Base-by-base conservation (phyloP, 2,797 vertebrate species). In the Eurystomus glaucurus region DNA sequence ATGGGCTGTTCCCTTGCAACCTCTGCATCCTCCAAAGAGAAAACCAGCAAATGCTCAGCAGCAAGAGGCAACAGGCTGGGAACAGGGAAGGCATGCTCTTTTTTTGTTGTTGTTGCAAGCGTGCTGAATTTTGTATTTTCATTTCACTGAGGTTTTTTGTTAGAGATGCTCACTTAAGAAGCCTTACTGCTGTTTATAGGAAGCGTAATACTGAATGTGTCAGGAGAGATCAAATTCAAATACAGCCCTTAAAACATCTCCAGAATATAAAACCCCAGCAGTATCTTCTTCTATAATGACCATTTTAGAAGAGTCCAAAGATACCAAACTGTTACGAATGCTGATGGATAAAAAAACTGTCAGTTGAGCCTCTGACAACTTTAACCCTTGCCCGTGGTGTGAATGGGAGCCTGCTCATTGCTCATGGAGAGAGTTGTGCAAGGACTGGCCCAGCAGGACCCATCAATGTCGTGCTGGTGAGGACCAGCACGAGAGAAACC, bases 1-100 rank as follows among this genome's bases (percentile, higher is more conserved):
- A 25, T 2, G 45, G 55, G 80, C 85, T 95, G n/a, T 75, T 87
- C 58, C 60, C 33, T 72, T 89, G 68, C 46, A 62, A 61, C 51
- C 33, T 48, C 61, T 69, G 66, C 28, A 52, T 82, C 75, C 57
- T 87, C 70, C 77, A 72, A 88, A 91, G 71, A 61, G 35, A 46
- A 87, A 85, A 95, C 28, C 28, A 29, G 68, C 74, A 85, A 88
- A 92, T 22, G 52, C 43, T 77, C 87, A 69, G 55, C 82, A 84
- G 39, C 29, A 61, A 70, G 75, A 61, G 16, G 37, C 45, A 78
- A 51, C 46, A 39, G 25, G 46, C 51, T 77, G 21, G 68, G 76
- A 48, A 22, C 29, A 77, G 26, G 26, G 66, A 64, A 37, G 12
- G 15, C 2, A 21, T 69, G 23, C 10, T 77, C 13, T 33, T 31